Conservation (phyloP, 2,888 invertebrate genomes). For the Machimus atricapillus region DNA sequence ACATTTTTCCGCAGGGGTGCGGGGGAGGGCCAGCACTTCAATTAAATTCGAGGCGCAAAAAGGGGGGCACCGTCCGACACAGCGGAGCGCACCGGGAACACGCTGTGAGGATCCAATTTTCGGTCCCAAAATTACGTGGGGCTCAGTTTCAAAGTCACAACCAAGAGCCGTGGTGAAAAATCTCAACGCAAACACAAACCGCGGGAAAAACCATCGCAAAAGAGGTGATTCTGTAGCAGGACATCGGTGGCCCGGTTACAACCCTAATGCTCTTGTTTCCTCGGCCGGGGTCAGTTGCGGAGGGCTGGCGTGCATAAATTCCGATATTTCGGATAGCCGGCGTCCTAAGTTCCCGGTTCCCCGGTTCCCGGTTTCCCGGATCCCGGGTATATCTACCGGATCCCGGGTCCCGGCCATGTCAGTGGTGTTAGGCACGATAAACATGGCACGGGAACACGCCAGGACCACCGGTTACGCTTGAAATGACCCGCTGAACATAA, state of each 20-base stretch:
- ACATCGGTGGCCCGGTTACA: slow-evolving; percentile 1
- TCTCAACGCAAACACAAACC: slow-evolving; percentile 51
- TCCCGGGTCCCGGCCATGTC: neutral
- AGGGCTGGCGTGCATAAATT: slow-evolving; percentile 20
- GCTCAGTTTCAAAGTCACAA: slow-evolving; percentile 40
- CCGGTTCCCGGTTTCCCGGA: neutral
- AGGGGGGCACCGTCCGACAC: slow-evolving; percentile 33
- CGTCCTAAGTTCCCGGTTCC: neutral
- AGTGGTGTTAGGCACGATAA: slow-evolving; percentile 25
- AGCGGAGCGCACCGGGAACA: slow-evolving; percentile 47
- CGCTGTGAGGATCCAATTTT: slow-evolving; percentile 50
- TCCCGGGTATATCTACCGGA: neutral
- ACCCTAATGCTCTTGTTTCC: slow-evolving; percentile 15
- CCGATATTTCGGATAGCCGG: neutral
- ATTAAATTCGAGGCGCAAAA: slow-evolving; percentile 50
- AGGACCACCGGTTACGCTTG: slow-evolving; percentile 48
- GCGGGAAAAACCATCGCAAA: slow-evolving; percentile 49
- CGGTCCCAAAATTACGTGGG: slow-evolving; percentile 49
- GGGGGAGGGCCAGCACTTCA: slow-evolving; percentile 48
- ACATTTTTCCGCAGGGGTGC: slow-evolving; percentile 2
- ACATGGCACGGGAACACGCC: slow-evolving; percentile 46
- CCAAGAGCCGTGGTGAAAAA: slow-evolving; percentile 48
- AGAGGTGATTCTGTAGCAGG: slow-evolving; percentile 25
- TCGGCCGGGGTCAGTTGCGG: neutral
- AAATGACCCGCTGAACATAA: slow-evolving; percentile 47